phyloP scores from a whole-genome alignment of 2,113 vertebrate species.

The Peromyscus californicus region DNA sequence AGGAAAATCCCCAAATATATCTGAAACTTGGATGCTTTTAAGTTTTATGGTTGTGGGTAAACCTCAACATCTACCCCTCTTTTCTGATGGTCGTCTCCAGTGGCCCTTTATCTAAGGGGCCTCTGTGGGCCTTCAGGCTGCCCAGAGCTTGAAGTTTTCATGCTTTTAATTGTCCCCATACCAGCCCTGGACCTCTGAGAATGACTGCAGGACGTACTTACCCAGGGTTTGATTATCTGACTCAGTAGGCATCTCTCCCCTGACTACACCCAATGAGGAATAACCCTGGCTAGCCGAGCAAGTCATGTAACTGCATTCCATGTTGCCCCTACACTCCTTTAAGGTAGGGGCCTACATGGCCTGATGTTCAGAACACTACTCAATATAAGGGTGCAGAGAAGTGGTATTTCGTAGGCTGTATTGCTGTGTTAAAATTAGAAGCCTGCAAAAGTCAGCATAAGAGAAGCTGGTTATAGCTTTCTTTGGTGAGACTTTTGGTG shows the following conservation, averaged over 20 bases:
- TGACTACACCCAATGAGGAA: not conserved
- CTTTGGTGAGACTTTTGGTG: not conserved
- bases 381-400: not conserved
- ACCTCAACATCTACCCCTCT: not conserved
- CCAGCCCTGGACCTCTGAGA: not conserved
- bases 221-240: not conserved
- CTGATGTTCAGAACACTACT: not conserved
- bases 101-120: not conserved
- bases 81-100: not conserved
- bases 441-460: not conserved
- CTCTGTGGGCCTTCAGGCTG: not conserved
- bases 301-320: not conserved
- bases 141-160: not conserved
- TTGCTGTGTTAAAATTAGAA: conserved; percentile 35
- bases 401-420: not conserved
- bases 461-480: not conserved
- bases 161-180: not conserved
- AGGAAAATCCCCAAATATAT: not conserved
- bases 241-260: not conserved
- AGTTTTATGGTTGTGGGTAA: not conserved
- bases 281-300: not conserved
- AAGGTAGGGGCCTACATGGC: not conserved
- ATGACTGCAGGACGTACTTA: not conserved
- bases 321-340: not conserved
- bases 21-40: not conserved